Percentiles rank a stretch among this genome's conserved stretches.
Evolutionary conservation across 2,113 vertebrate species (phyloP).

Genomic region (Progne subis): DNA sequence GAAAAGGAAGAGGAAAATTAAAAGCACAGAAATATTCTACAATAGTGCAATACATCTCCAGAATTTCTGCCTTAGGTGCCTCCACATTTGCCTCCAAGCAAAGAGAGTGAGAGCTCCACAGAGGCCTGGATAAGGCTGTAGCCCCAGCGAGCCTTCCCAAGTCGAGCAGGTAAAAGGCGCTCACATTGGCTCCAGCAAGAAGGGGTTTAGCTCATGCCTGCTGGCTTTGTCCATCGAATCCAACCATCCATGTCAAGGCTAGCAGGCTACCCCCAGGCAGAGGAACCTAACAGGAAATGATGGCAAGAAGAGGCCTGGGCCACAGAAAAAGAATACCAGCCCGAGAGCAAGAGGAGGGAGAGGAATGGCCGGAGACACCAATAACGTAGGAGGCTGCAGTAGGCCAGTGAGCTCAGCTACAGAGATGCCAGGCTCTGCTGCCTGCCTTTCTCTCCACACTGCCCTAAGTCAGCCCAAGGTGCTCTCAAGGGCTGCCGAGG

Average conservation of each 20-base stretch:
- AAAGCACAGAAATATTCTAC: not conserved
- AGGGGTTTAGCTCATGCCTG: too few species aligned
- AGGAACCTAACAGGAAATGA: too few species aligned
- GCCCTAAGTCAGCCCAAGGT: not conserved
- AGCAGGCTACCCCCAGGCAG: too few species aligned
- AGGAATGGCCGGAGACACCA: not conserved
- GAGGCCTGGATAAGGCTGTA: rapidly evolving
- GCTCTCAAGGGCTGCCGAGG: not conserved
- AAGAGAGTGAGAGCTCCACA: not conserved
- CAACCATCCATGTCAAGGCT: too few species aligned
- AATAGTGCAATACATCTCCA: not conserved
- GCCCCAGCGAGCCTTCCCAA: rapidly evolving
- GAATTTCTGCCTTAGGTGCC: not conserved
- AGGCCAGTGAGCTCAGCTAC: not conserved
- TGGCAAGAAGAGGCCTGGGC: too few species aligned
- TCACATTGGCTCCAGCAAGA: too few species aligned
- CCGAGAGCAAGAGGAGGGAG: not conserved
- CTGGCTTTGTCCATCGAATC: too few species aligned
- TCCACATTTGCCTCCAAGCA: not conserved
- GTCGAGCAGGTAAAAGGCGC: not conserved
- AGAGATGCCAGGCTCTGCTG: not conserved
- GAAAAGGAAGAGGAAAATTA: not conserved
- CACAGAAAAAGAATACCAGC: not conserved
- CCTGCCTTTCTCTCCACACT: not conserved
- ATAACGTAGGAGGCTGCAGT: too few species aligned